Evolutionary conservation across 2,888 invertebrate genomes (phyloP).

Genomic region (Sycophila texana): DNA sequence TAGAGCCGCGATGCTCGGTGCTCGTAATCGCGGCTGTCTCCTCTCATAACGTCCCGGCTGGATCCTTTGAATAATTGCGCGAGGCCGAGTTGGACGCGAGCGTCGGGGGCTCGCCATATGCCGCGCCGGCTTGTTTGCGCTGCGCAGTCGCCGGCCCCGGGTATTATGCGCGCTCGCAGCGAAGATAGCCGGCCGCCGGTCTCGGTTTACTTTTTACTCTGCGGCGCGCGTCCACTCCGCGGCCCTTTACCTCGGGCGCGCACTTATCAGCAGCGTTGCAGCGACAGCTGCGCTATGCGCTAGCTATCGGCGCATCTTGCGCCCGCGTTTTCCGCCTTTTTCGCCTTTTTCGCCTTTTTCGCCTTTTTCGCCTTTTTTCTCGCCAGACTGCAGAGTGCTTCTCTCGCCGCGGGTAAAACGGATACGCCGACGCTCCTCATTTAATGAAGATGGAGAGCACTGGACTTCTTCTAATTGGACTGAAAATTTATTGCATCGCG

Average conservation of each 20-base stretch:
- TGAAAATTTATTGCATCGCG: neutral
- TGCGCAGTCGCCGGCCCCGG: conserved; percentile 19
- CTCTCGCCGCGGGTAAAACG: neutral
- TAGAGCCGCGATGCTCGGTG: neutral
- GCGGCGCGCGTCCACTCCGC: conserved; percentile 29
- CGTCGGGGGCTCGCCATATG: conserved; percentile 70
- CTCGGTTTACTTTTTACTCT: conserved; percentile 34
- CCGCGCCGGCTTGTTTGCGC: conserved; percentile 64
- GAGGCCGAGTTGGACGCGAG: conserved; percentile 67
- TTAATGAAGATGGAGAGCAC: neutral
- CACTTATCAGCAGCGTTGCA: conserved; percentile 64
- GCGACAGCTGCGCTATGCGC: conserved; percentile 74
- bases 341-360: too few relatives aligned
- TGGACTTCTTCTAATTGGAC: neutral
- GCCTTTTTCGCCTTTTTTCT: neutral
- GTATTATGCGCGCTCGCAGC: conserved; percentile 57
- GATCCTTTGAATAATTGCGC: conserved; percentile 70
- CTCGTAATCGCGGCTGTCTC: conserved; percentile 59
- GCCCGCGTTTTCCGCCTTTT: conserved; percentile 52
- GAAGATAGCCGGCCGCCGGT: conserved; percentile 58
- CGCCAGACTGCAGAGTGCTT: neutral
- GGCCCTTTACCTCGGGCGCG: conserved; percentile 6
- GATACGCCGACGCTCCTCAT: neutral
- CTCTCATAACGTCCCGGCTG: conserved; percentile 57
- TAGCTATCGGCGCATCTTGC: conserved; percentile 66